phyloP scores from a whole-genome alignment of 2,797 vertebrate genomes.

The Enteromius trimaculatus region DNA sequence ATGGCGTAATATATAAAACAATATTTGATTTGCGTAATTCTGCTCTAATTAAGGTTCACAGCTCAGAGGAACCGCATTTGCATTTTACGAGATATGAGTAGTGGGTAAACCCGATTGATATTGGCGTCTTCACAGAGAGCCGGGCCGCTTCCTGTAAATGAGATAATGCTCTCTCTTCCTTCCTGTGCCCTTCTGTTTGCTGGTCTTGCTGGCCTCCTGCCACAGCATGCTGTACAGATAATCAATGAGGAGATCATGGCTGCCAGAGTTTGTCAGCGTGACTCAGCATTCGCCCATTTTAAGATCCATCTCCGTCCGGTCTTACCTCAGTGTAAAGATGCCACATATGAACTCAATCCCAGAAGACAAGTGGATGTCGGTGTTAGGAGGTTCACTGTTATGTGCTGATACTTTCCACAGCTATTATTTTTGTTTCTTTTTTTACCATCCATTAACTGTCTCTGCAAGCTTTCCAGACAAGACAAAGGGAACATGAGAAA shows the following conservation, averaged over 20 bases:
- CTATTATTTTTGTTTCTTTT: conserved; percentile 32
- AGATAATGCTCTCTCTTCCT: conserved; percentile 49
- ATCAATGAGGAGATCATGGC: conserved; percentile 61
- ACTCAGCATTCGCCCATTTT: conserved; percentile 55
- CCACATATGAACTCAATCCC: conserved; percentile 20
- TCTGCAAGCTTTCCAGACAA: conserved; percentile 28
- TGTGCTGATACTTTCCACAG: conserved; percentile 4
- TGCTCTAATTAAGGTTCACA: conserved; percentile 47
- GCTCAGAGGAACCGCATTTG: conserved; percentile 38
- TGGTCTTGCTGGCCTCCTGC: conserved; percentile 51
- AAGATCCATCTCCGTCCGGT: conserved; percentile 1
- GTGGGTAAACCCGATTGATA: conserved; percentile 50
- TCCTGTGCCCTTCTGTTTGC: conserved; percentile 49
- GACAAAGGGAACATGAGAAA: conserved; percentile 27
- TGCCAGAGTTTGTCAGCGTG: conserved; percentile 51
- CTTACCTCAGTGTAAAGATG: conserved; percentile 29
- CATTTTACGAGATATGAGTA: conserved; percentile 43
- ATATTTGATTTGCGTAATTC: conserved; percentile 43
- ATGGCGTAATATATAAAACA: conserved; percentile 33
- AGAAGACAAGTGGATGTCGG: neutral
- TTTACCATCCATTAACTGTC: neutral
- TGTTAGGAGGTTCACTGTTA: neutral
- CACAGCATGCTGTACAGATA: conserved; percentile 53
- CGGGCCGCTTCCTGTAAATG: conserved; percentile 43
- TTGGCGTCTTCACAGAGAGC: conserved; percentile 24